A percentile compares a stretch with the other conserved stretches of the same genome.
These are phyloP conservation scores for Dermolepida albohirtum DNA, from an alignment of 2,888 invertebrate species.

Conservation along the genomic window DNA sequence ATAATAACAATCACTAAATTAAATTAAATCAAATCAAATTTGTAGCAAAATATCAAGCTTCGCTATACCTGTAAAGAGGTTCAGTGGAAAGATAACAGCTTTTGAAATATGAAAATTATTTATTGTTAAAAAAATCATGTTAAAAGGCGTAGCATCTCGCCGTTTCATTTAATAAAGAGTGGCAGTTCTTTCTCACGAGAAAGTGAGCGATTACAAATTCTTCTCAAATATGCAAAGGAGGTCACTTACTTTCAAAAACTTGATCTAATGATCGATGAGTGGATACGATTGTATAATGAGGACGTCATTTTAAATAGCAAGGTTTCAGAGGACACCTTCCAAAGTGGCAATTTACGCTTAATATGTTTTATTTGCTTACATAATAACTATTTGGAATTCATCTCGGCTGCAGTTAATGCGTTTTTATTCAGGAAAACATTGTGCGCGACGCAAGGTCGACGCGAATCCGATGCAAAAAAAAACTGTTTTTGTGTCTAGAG, in stretches of 20 bases:
- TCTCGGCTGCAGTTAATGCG: slow-evolving; percentile 13
- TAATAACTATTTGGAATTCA: slow-evolving; percentile 17
- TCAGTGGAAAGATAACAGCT: too few species aligned
- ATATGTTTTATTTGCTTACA: slow-evolving; percentile 15
- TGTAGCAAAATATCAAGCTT: too few species aligned
- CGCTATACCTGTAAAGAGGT: too few species aligned
- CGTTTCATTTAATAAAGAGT: too few species aligned
- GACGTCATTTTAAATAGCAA: slow-evolving; percentile 4
- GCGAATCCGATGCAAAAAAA: slow-evolving; percentile 5
- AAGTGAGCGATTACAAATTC: too few species aligned
- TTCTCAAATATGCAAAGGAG: too few species aligned
- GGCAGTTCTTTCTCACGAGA: too few species aligned
- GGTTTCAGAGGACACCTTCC: slow-evolving; percentile 19
- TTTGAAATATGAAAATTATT: too few species aligned
- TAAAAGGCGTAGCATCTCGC: too few species aligned
- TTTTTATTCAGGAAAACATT: slow-evolving; percentile 19
- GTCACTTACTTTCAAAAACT: background rate
- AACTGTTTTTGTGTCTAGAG: slow-evolving; percentile 27
- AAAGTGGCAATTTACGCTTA: slow-evolving; percentile 17
- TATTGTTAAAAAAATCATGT: too few species aligned
- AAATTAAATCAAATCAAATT: too few species aligned
- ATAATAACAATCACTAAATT: too few species aligned
- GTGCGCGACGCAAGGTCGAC: slow-evolving; percentile 18
- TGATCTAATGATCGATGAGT: background rate
- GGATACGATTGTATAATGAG: background rate